Percentiles rank a stretch among this genome's conserved stretches.
These are phyloP conservation scores for Catharus ustulatus DNA, from an alignment of 2,797 vertebrate genomes.

Conservation along the genomic window DNA sequence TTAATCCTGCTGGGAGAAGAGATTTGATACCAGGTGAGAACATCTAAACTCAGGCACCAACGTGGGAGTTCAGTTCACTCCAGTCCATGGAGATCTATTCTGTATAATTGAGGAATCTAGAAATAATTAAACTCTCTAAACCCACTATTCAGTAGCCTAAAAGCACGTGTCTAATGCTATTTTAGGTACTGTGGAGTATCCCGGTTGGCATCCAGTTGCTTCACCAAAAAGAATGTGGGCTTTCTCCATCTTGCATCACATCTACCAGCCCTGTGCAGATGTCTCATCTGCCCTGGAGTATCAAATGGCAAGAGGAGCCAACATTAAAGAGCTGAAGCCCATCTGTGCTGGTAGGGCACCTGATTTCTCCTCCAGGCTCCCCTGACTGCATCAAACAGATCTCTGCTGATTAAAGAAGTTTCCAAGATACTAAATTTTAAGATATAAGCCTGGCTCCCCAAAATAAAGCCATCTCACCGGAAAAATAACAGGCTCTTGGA, in stretches of 20 bases:
- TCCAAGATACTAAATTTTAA: neutral
- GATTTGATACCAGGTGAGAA: accelerated
- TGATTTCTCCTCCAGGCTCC: neutral
- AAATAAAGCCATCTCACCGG: neutral
- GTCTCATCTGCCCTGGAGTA: neutral
- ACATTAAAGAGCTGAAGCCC: neutral
- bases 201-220: neutral
- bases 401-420: neutral
- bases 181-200: neutral
- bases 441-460: neutral
- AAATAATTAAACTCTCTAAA: neutral
- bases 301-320: neutral
- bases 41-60: neutral
- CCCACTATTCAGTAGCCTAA: neutral
- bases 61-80: neutral
- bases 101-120: neutral
- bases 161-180: neutral
- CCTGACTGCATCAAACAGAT: neutral
- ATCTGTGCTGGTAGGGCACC: neutral
- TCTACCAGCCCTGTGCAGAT: neutral
- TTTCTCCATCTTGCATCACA: neutral
- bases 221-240: neutral
- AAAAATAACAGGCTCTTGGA: neutral
- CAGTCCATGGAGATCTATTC: neutral
- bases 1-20: neutral